Base-by-base conservation (phyloP, 2,797 vertebrate species). In the Acanthornis magna region DNA sequence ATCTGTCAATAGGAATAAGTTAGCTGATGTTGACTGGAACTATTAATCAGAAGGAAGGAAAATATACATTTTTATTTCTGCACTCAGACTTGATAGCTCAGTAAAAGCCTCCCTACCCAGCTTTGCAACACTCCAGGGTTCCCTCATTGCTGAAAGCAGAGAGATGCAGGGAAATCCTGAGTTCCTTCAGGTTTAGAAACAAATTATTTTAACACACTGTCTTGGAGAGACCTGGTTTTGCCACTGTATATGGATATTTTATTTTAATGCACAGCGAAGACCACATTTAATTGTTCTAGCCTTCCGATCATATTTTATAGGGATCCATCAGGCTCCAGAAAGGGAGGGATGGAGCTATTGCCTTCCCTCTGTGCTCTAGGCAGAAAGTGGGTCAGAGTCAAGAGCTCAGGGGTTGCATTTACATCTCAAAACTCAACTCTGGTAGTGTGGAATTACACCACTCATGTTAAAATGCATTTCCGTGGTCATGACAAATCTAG, bases 1-100 rank as follows among this genome's bases (percentile, higher is more conserved):
- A 84, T 94, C 91, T 95, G 97, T 97, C 96, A 97, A 97, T 97
- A 96, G 85, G 96, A 96, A 97, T 96, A 96, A 95, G 88, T 94
- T 42, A 68, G 72, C 75, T 93, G 95, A 93, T 95, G 92, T 91
- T 95, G 95, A 96, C 94, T 96, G 94, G 83, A 94, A 89, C 91
- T 73, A 89, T 96, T 97, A 93, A 97, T 96, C 96, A 95, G 91
- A 66, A 80, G 65, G 87, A 95, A 92, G 76, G 75, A 89, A 77
- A 72, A 85, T 34, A 87, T 19, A 13, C 70, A 51, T 89, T 80
- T 89, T 93, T 70, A 86, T 91, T 91, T 48, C 88, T 50, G 29
- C 27, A 53, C 85, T 85, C 65, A 60, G 40, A 10, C 32, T 54
- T 29, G 86, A 57, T 57, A 82, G 73, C 22, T 8, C 67, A 43